These are phyloP conservation scores for Maniola jurtina DNA, from an alignment of 1,140 invertebrate species.

Conservation along the genomic window DNA sequence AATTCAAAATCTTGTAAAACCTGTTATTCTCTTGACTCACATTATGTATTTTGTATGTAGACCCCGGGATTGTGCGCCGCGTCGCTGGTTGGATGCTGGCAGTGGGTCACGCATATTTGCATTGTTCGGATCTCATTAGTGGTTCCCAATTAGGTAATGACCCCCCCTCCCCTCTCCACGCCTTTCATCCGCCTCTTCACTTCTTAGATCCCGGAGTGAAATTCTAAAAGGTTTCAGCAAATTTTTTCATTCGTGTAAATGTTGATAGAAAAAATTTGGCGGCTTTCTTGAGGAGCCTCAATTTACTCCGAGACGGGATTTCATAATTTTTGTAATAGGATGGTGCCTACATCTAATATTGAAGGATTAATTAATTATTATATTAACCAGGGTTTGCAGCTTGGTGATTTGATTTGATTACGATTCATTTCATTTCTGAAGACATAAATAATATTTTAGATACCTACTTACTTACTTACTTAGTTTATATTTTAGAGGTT, in stretches of 20 bases:
- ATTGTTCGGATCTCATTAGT: slow-evolving; percentile 29
- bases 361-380: slow-evolving; percentile 1
- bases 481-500: too few species aligned
- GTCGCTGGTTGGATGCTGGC: not conserved
- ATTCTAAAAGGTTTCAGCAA: slow-evolving; percentile 18
- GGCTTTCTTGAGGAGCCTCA: not conserved
- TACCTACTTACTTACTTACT: too few species aligned
- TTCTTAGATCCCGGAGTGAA: slow-evolving; percentile 15
- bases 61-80: not conserved
- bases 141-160: slow-evolving; percentile 31
- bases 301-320: not conserved
- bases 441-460: not conserved
- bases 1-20: too few species aligned
- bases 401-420: not conserved
- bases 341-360: not conserved
- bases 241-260: slow-evolving; percentile 23
- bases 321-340: slow-evolving; percentile 6
- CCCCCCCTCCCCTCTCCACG: slow-evolving; percentile 21
- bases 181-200: slow-evolving; percentile 17
- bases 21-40: too few species aligned
- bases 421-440: not conserved
- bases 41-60: too few species aligned
- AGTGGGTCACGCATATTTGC: slow-evolving; percentile 21
- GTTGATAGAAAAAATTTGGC: slow-evolving; percentile 11
- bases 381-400: too few species aligned